phyloP scores from a whole-genome alignment of 2,113 vertebrate species.

The Chaenogobius annularis region DNA sequence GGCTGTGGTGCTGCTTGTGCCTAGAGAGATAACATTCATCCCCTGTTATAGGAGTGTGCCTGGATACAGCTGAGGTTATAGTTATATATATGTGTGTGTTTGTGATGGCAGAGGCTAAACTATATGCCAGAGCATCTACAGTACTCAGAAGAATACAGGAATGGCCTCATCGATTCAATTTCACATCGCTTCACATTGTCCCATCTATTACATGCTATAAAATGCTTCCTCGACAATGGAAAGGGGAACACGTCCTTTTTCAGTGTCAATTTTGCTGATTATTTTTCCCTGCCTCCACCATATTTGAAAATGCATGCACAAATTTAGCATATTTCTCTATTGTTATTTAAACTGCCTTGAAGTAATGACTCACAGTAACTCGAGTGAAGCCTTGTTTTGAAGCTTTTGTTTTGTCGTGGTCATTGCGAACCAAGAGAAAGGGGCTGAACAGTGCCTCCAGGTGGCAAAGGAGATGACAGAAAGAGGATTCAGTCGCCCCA shows the following conservation, averaged over 20 bases:
- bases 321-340: constrained; percentile 66
- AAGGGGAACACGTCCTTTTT: constrained; percentile 36
- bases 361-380: constrained; percentile 60
- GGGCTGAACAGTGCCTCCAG: constrained; percentile 37
- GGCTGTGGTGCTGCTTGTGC: constrained; percentile 65
- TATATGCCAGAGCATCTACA: constrained; percentile 42
- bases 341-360: constrained; percentile 56
- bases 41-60: constrained; percentile 51
- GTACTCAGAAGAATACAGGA: constrained; percentile 31
- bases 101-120: constrained; percentile 57
- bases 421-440: constrained; percentile 47
- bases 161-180: constrained; percentile 37
- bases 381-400: constrained; percentile 31
- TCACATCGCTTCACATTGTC: constrained; percentile 37
- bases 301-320: constrained; percentile 72
- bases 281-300: constrained; percentile 37
- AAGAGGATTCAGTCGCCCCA: constrained; percentile 29
- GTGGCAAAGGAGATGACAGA: constrained; percentile 33
- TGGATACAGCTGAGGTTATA: constrained; percentile 62
- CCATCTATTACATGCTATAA: constrained; percentile 61
- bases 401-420: constrained; percentile 45
- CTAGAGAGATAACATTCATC: constrained; percentile 71
- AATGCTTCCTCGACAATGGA: constrained; percentile 22
- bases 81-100: constrained; percentile 29
- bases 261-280: constrained; percentile 31